Percentiles rank a stretch among this genome's conserved stretches.
These are phyloP conservation scores for Brachionus calyciflorus DNA, from an alignment of 1,140 invertebrate species.

Conservation along the genomic window DNA sequence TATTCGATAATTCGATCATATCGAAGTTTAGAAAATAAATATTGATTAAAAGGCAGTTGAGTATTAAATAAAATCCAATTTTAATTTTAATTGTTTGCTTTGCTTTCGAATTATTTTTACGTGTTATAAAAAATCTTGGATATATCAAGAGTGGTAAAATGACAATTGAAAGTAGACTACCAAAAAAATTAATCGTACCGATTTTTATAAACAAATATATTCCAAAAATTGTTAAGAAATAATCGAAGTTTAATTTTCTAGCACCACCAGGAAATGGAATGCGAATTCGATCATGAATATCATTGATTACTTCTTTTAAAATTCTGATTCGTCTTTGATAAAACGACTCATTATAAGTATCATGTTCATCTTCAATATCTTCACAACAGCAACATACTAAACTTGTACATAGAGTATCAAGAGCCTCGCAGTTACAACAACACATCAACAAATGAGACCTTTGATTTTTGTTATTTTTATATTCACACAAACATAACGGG, in stretches of 20 bases:
- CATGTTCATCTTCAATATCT: not conserved
- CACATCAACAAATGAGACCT: conserved; percentile 37
- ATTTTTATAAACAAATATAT: not conserved
- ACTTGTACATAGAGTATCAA: conserved; percentile 28
- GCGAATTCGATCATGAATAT: conserved; percentile 7
- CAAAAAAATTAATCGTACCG: conserved; percentile 2
- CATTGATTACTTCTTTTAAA: not conserved
- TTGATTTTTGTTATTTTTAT: conserved; percentile 25
- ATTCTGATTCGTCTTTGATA: not conserved
- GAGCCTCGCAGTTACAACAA: conserved; percentile 35
- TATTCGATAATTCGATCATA: not conserved
- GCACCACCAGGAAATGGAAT: conserved; percentile 36
- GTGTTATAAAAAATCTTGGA: not conserved
- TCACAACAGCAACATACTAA: conserved; percentile 17
- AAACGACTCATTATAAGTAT: too few relatives aligned
- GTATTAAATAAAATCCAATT: not conserved
- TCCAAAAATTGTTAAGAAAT: not conserved
- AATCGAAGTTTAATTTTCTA: conserved; percentile 17
- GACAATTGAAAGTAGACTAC: not conserved
- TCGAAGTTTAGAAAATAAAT: not conserved
- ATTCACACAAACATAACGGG: conserved; percentile 39
- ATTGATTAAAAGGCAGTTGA: not conserved
- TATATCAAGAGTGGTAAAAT: conserved; percentile 17
- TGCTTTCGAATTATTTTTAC: not conserved
- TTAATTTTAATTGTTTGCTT: not conserved